Base-by-base conservation (phyloP, 2,797 vertebrate species). In the Cuniculus paca region DNA sequence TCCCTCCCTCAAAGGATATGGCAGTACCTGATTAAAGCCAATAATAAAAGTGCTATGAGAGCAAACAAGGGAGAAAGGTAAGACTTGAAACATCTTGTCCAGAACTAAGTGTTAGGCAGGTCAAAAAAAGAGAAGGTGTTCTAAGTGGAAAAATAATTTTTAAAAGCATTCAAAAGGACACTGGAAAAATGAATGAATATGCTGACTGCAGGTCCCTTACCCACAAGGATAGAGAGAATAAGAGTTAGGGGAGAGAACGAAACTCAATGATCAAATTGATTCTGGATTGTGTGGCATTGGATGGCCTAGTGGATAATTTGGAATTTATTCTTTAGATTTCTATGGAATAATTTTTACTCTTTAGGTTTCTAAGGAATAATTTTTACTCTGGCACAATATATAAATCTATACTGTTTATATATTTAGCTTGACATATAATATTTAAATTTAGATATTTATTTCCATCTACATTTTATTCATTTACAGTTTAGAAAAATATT, bases 401-500 rank as follows among this genome's bases (percentile, higher is more conserved):
- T 36, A 42, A 74, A 54, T 34, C 17, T 50, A 3, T 50, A 24
- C 2, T 72, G 58, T 42, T 80, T 58, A 36, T 31, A 56, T 77
- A 54, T 54, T 13, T 12, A 20, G 26, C 56, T 83, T 78, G n/a
- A 20, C 36, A 52, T 5, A 34, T 12, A 13, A 16, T 75, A 75
- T 28, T 75, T 83, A 36, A 39, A 56, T 58, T 42, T 81, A 68
- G n/a, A 83, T 36, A 16, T 52, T 50, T 68, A 45, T 36, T 54
- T 60, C 12, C 31, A 48, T 13, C 5, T 12, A 56, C 16, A 65
- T 65, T 60, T 79, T 58, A 65, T 39, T 58, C 24, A 87, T 82
- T 95, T 82, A 28, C 42, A 39, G 10, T 31, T 95, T 90, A 26
- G 56, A 28, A 81, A 81, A 89, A 61, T 85, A 14, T 20, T 48